Conservation (phyloP, 2,888 invertebrate genomes). For the Malthinus seriepunctatus region DNA sequence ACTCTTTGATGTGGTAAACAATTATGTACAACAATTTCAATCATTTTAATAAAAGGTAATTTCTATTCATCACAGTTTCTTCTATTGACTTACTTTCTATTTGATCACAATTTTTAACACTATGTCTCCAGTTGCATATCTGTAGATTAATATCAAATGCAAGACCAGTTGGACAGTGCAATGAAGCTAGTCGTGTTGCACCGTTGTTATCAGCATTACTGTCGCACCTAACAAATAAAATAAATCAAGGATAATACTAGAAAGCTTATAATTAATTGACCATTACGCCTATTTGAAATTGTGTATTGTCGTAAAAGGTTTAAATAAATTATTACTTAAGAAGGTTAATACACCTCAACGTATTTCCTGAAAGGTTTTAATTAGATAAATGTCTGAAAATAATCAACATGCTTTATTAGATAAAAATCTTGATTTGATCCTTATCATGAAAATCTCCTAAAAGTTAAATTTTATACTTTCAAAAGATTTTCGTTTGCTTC, state of each 20-base stretch:
- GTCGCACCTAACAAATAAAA: slow-evolving; percentile 77
- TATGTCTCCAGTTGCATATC: slow-evolving; percentile 95
- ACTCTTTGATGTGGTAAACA: neutral
- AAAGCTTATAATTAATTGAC: neutral
- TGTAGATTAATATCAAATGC: slow-evolving; percentile 93
- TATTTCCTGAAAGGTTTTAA: neutral
- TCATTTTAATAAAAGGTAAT: slow-evolving; percentile 9
- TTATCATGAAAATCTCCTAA: too few species aligned
- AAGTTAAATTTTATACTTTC: too few species aligned
- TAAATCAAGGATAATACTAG: neutral
- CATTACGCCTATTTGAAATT: neutral
- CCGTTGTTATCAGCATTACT: slow-evolving; percentile 86
- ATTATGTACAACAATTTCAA: neutral
- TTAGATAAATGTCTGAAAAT: too few species aligned
- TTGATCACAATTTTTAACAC: slow-evolving; percentile 94
- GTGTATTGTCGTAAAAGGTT: too few species aligned
- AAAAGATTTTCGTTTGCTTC: too few species aligned
- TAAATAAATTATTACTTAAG: too few species aligned
- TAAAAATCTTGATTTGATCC: too few species aligned
- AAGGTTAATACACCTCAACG: neutral
- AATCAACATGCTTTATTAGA: too few species aligned
- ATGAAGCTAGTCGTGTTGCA: slow-evolving; percentile 83
- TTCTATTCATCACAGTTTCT: slow-evolving; percentile 1
- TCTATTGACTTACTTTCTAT: slow-evolving; percentile 81
- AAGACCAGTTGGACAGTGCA: slow-evolving; percentile 87